Evolutionary conservation across 2,797 vertebrate genomes (phyloP).

Genomic region (Etheostoma perlongum): DNA sequence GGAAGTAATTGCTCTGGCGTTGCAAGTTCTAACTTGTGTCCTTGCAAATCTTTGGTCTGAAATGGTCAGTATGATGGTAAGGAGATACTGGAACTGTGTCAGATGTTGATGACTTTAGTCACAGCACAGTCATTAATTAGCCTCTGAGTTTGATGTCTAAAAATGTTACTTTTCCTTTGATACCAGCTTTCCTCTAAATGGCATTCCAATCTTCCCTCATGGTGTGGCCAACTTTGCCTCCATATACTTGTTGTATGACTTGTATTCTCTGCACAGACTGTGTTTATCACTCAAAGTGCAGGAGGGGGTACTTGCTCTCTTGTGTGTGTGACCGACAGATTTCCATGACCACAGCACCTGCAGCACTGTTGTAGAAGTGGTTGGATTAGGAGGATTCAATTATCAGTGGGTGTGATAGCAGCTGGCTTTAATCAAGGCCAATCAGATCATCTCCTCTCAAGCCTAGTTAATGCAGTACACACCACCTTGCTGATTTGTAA

Average conservation of each 20-base stretch:
- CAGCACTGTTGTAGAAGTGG: conserved; percentile 60
- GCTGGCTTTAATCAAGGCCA: conserved; percentile 62
- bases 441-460: conserved; percentile 55
- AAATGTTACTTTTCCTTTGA: background rate
- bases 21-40: no score
- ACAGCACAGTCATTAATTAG: background rate
- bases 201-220: background rate
- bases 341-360: conserved; percentile 66
- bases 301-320: conserved; percentile 37
- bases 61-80: no score
- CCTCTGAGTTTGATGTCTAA: background rate
- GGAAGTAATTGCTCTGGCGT: no score
- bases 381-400: conserved; percentile 67
- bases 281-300: conserved; percentile 50
- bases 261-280: conserved; percentile 2
- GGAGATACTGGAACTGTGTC: background rate
- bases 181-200: conserved; percentile 1
- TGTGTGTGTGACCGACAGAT: conserved; percentile 49
- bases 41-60: no score
- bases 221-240: background rate
- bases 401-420: conserved; percentile 60
- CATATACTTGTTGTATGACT: background rate
- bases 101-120: background rate
- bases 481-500: conserved; percentile 46
- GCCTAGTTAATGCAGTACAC: conserved; percentile 53